Percentiles rank a stretch among this genome's conserved stretches.
These are phyloP conservation scores for Nomada lathburiana DNA, from an alignment of 2,888 invertebrate species.

Conservation along the genomic window DNA sequence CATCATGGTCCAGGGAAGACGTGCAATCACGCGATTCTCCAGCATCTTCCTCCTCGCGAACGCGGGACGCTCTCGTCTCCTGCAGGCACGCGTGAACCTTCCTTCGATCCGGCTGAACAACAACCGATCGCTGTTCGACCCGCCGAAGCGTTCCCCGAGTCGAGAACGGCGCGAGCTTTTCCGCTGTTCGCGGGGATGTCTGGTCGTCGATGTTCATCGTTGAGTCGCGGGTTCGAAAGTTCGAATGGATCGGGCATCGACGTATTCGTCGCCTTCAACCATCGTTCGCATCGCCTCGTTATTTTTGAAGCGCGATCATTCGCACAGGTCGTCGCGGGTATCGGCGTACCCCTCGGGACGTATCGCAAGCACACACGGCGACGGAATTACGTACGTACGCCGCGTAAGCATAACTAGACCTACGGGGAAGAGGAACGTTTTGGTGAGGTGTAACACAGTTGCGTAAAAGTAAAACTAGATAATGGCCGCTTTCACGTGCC, in stretches of 20 bases:
- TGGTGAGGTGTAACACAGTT: conserved; percentile 69
- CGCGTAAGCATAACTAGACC: conserved; percentile 10
- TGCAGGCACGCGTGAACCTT: conserved; percentile 57
- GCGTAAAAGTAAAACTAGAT: conserved; percentile 79
- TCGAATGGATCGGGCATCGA: too few species aligned
- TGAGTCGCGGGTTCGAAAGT: too few species aligned
- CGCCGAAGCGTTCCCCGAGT: neutral
- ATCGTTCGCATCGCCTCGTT: too few species aligned
- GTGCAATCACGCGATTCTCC: conserved; percentile 82
- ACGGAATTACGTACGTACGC: neutral
- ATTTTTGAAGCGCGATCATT: too few species aligned
- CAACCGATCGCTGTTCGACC: conserved; percentile 14
- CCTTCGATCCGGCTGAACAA: conserved; percentile 22
- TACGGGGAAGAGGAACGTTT: conserved; percentile 43
- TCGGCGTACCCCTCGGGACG: too few species aligned
- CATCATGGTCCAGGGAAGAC: conserved; percentile 84
- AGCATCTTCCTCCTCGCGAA: conserved; percentile 57
- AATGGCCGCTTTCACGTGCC: conserved; percentile 84
- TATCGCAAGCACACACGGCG: too few species aligned
- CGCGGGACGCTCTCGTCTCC: conserved; percentile 52
- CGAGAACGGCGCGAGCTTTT: neutral
- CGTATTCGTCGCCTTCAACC: too few species aligned
- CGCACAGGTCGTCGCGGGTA: too few species aligned
- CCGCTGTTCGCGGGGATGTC: too few species aligned
- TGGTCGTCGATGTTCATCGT: too few species aligned